Conservation (phyloP, 2,888 invertebrate species). For the Carcina quercana region DNA sequence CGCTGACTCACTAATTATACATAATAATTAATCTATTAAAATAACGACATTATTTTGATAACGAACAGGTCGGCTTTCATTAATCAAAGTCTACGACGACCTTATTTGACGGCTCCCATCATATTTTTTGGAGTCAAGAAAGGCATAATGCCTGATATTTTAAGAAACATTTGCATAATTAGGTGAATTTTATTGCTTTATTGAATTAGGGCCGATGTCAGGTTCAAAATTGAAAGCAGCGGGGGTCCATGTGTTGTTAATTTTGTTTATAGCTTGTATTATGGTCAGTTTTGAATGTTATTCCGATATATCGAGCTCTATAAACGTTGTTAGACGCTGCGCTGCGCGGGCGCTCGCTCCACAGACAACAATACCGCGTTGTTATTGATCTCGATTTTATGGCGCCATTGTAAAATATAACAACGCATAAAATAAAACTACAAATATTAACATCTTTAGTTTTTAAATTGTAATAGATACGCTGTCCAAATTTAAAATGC, state of each 20-base stretch:
- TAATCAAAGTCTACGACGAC: conserved; percentile 52
- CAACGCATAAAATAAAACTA: too few relatives aligned
- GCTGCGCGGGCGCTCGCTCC: too few relatives aligned
- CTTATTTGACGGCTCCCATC: conserved; percentile 51
- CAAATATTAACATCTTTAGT: too few relatives aligned
- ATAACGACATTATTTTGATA: conserved; percentile 50
- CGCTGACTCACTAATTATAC: conserved; percentile 37
- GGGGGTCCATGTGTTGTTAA: conserved; percentile 70
- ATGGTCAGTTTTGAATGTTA: conserved; percentile 66
- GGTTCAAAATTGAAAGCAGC: conserved; percentile 72
- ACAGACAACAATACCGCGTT: conserved; percentile 61
- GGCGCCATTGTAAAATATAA: conserved; percentile 28
- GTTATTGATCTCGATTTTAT: conserved; percentile 66
- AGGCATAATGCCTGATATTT: conserved; percentile 62
- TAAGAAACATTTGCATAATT: conserved; percentile 72
- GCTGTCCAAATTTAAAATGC: too few relatives aligned
- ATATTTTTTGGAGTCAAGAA: conserved; percentile 59
- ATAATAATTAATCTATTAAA: conserved; percentile 42
- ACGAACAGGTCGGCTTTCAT: conserved; percentile 33
- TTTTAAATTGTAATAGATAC: too few relatives aligned
- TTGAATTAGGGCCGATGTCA: conserved; percentile 74
- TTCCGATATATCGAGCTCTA: conserved; percentile 62
- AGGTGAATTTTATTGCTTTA: conserved; percentile 75
- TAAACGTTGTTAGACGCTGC: conserved; percentile 63
- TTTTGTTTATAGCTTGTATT: conserved; percentile 73